Conservation (phyloP, 1,140 invertebrate species). For the Drosophila tani region DNA sequence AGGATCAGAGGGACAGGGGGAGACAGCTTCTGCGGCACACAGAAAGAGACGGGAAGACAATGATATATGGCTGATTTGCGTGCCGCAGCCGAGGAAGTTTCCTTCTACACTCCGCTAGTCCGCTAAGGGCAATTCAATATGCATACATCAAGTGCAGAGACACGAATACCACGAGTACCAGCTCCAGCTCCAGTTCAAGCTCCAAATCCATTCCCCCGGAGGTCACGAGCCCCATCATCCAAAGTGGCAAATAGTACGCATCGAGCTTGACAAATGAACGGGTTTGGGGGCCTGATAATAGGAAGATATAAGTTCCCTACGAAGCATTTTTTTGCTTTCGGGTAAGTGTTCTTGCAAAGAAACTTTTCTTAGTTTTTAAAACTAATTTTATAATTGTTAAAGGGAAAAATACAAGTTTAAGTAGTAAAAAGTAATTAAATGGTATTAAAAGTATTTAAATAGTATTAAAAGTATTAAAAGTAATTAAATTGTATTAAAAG, state of each 20-base stretch:
- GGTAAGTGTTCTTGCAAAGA: neutral
- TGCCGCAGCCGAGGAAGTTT: slow-evolving; percentile 55
- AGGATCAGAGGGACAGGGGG: neutral
- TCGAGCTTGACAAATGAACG: slow-evolving; percentile 64
- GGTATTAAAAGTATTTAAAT: no score
- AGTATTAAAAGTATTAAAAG: no score
- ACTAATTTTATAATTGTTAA: neutral
- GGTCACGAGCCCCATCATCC: slow-evolving; percentile 27
- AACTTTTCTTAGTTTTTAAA: no score
- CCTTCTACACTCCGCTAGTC: slow-evolving; percentile 23
- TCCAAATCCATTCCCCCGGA: slow-evolving; percentile 2
- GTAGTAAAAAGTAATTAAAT: no score
- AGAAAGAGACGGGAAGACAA: slow-evolving; percentile 55
- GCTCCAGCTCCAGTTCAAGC: neutral
- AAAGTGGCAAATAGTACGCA: slow-evolving; percentile 68
- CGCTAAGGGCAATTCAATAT: slow-evolving; percentile 74
- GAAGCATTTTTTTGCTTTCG: slow-evolving; percentile 5
- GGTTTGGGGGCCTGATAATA: neutral
- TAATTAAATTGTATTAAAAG: no score
- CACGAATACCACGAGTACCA: slow-evolving; percentile 31
- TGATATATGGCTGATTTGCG: slow-evolving; percentile 82
- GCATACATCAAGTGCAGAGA: slow-evolving; percentile 70
- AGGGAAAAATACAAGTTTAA: neutral
- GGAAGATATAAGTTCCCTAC: slow-evolving; percentile 4
- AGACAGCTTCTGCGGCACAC: slow-evolving; percentile 19